Evolutionary conservation across 2,797 vertebrate species (phyloP), one percentile per base, ranked within the genome.

Genomic region (Falco naumanni): DNA sequence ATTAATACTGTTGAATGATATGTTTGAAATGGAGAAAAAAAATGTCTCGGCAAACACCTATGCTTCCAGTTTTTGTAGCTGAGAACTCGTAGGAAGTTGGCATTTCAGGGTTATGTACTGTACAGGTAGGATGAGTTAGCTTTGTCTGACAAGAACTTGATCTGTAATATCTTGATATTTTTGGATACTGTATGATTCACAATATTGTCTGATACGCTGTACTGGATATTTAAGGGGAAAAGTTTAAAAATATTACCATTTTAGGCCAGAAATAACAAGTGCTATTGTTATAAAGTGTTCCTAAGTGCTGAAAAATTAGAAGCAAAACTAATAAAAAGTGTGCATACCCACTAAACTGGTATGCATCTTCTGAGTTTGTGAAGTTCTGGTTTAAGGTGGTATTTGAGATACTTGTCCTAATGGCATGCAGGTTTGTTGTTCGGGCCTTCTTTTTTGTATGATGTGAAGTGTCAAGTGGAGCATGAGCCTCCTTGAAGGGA

Each of bases 21-120:
- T 19, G 22, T 90, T 71, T 60, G 56, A 80, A 79, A 54, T 43
- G 16, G 29, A 15, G 76, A 20, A 50, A 29, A 16, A 5, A 5
- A 45, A 51, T 25, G 16, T 64, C 17, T 59, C 1, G 0, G 16
- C 34, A 84, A 34, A 59, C 19, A 34, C 59, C 3, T 16, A 0
- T 68, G 13, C 24, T 78, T 86, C 39, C 7, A 31, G 11, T 28
- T 87, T 87, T 81, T 4, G 2, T 66, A 25, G 2, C 17, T 60
- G 39, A 71, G 53, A 70, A 51, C 64, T 90, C 19, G 3, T 2
- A 24, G 33, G 9, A 76, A 76, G 11, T 21, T 89, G 41, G 13
- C 79, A 29, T 45, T 72, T 87, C 22, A 50, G 34, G 25, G 8
- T 82, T 76, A 24, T 21, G 9, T 68, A 15, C 17, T 69, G 31